A percentile compares a stretch with the other conserved stretches of the same genome.
Conservation (phyloP, 2,888 invertebrate species). For the Acholoe squamosa region DNA sequence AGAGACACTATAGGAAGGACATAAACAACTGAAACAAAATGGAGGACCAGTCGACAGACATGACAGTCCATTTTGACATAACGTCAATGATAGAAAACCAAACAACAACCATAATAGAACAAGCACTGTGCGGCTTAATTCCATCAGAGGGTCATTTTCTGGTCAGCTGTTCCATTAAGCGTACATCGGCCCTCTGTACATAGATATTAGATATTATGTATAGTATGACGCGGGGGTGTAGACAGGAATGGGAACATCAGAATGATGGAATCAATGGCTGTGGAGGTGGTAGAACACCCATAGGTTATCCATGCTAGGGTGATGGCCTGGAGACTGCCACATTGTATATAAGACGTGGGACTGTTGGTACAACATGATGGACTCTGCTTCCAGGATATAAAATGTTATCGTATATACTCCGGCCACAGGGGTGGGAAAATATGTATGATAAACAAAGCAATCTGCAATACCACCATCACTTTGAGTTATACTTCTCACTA, state of each 20-base stretch:
- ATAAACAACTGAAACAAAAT: no score
- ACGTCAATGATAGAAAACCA: not conserved
- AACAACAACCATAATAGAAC: not conserved
- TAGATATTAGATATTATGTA: not conserved
- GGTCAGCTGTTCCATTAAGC: not conserved
- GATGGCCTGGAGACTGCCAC: not conserved
- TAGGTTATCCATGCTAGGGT: not conserved
- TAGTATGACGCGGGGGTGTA: not conserved
- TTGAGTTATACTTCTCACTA: not conserved
- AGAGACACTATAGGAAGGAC: no score
- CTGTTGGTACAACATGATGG: slow-evolving; percentile 10
- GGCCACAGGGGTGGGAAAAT: not conserved
- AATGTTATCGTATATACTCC: not conserved
- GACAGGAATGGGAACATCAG: not conserved
- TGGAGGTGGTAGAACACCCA: not conserved
- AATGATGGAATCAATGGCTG: not conserved
- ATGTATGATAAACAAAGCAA: slow-evolving; percentile 18
- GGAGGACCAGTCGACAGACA: not conserved
- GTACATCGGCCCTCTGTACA: not conserved
- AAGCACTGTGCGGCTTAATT: not conserved
- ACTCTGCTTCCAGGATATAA: not conserved
- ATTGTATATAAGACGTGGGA: not conserved
- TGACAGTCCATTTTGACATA: not conserved
- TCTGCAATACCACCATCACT: not conserved
- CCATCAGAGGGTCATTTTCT: not conserved